phyloP scores from a whole-genome alignment of 2,797 vertebrate genomes.

The Eurystomus glaucurus region DNA sequence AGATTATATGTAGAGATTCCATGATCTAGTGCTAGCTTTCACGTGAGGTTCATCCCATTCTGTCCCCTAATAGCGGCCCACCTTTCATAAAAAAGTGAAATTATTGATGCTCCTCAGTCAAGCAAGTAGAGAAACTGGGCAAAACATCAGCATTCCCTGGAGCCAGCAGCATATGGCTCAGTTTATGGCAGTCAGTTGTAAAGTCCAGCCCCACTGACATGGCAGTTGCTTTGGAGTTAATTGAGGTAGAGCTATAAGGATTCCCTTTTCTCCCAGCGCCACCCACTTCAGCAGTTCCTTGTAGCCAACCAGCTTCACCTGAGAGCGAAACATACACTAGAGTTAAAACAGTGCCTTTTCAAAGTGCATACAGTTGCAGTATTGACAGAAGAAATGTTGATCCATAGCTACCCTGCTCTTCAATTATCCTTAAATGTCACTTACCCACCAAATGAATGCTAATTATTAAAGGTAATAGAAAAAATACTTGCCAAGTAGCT shows the following conservation, averaged over 20 bases:
- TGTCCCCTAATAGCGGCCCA: not conserved
- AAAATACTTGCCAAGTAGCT: not conserved
- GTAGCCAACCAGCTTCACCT: slow-evolving; percentile 91
- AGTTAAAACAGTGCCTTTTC: not conserved
- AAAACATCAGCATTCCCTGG: not conserved
- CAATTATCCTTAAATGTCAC: not conserved
- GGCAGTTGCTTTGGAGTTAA: slow-evolving; percentile 78
- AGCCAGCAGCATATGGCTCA: slow-evolving; percentile 53
- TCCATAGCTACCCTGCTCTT: not conserved
- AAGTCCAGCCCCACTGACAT: slow-evolving; percentile 92
- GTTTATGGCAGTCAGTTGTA: slow-evolving; percentile 83
- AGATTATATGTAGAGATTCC: not conserved
- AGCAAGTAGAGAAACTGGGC: not conserved
- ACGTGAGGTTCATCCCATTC: not conserved
- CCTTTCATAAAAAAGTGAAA: not conserved
- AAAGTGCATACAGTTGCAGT: not conserved
- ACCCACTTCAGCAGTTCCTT: slow-evolving; percentile 85
- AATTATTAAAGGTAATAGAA: not conserved
- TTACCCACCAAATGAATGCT: not conserved
- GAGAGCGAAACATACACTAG: not conserved
- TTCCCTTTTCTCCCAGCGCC: slow-evolving; percentile 82
- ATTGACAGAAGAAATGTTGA: not conserved
- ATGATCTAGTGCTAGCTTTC: not conserved
- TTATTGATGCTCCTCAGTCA: not conserved
- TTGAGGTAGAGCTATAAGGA: slow-evolving; percentile 85